Percentiles rank a stretch among this genome's conserved stretches.
phyloP scores from a whole-genome alignment of 2,797 vertebrate species.

The Prunella strophiata region DNA sequence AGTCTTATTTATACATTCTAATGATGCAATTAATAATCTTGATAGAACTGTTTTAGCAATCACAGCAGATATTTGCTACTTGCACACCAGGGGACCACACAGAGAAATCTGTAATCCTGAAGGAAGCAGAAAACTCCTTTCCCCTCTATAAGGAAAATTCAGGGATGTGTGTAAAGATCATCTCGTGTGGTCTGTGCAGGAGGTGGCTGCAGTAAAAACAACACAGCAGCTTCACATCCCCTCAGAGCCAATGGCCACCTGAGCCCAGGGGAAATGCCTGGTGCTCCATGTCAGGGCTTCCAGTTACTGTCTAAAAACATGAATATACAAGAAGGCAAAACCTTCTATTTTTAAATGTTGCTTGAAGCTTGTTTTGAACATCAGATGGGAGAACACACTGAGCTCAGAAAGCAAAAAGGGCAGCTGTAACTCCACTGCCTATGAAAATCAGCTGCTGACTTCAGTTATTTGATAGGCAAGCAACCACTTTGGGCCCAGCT shows the following conservation, averaged over 20 bases:
- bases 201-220: neutral
- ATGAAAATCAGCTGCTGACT: slow-evolving; percentile 3
- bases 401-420: neutral
- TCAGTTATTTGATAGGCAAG: neutral
- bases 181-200: neutral
- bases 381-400: neutral
- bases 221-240: neutral
- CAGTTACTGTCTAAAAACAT: neutral
- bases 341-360: neutral
- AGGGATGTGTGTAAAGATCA: neutral
- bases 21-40: slow-evolving; percentile 32
- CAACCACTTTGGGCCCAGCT: neutral
- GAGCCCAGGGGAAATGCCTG: neutral
- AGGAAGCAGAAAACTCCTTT: slow-evolving; percentile 11
- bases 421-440: neutral
- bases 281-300: neutral
- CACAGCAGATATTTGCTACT: neutral
- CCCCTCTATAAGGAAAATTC: neutral
- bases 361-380: neutral
- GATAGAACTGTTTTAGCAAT: slow-evolving; percentile 53
- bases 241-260: neutral
- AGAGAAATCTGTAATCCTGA: neutral
- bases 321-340: neutral
- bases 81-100: neutral
- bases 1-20: slow-evolving; percentile 21